A percentile compares a stretch with the other conserved stretches of the same genome.
phyloP scores from a whole-genome alignment of 2,113 vertebrate genomes.

The Sterna hirundo region DNA sequence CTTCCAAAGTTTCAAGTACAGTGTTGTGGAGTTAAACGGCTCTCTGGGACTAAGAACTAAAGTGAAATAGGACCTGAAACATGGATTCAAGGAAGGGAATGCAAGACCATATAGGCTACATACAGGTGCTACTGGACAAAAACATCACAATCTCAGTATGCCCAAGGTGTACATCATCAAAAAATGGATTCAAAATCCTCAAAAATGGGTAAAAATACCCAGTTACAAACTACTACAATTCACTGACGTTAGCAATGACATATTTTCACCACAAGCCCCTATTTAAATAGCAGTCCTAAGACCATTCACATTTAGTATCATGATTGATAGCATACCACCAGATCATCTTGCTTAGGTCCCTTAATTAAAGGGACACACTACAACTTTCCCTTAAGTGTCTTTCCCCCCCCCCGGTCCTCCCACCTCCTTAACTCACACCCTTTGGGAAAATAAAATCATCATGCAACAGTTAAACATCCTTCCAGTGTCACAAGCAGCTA shows the following conservation, averaged over 20 bases:
- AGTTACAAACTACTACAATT: background rate
- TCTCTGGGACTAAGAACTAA: background rate
- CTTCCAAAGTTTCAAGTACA: background rate
- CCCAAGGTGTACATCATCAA: background rate
- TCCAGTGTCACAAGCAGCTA: background rate
- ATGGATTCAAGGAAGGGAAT: background rate
- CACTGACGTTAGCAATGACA: background rate
- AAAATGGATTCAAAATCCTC: background rate
- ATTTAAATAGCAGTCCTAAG: background rate
- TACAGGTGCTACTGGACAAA: background rate
- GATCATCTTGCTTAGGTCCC: background rate
- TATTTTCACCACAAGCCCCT: background rate
- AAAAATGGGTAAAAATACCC: background rate
- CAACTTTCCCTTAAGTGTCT: background rate
- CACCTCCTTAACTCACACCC: background rate
- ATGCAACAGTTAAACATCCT: background rate
- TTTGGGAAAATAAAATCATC: background rate
- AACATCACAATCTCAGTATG: background rate
- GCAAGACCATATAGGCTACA: background rate
- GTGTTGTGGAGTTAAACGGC: background rate
- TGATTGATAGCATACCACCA: background rate
- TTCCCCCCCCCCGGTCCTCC: rapidly evolving
- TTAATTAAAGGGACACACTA: background rate
- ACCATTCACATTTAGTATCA: background rate
- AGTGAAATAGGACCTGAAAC: background rate